Base-by-base conservation (phyloP, 1,140 invertebrate species). In the Leptopilina clavipes region DNA sequence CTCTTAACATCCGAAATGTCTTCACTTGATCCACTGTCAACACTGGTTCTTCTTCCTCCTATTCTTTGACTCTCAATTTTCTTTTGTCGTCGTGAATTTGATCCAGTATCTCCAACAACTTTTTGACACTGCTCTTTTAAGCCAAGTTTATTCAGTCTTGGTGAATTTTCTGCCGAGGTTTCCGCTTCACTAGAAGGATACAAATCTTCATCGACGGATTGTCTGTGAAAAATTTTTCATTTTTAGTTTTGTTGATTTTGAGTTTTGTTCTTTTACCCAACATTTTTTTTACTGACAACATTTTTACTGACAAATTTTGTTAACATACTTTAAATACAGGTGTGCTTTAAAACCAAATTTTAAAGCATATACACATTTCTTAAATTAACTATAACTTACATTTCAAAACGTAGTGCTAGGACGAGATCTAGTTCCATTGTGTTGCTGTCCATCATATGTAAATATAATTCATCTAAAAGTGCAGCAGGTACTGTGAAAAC, bases 391-490 rank as follows among this genome's bases (percentile, higher is more conserved):
- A 52, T 72, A 72, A 88, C 92, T 91, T 76, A 92, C 91, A 92
- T 91, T 90, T 94, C 93, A 78, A 91, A 92, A 88, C 92, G 78
- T 89, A 91, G 83, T 82, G 89, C 86, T 87, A 90, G 83, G 81
- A 89, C 85, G 81, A 88, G 88, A 89, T 97, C 95, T 52, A 97
- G 90, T 54, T 93, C 93, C 44, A 95, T 94, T 0, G 97, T 96
- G 88, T 96, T 93, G 19, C 92, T 93, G 84, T 97, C 96, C 89
- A 97, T 93, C 89, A 97, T 93, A 82, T 96, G 93, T 9, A 96
- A 91, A 87, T 97, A 97, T 17, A 97, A 93, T 84, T 97, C 95
- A 86, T 98, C 95, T 73, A 97, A 88, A 22, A 97, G 87, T 79
- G 96, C 95, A 0, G 95, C 93, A 12, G 95, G 92, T 59, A 97